Evolutionary conservation across 2,797 vertebrate genomes (phyloP), one percentile per base, ranked within the genome.

Genomic region (Chaetophractus vellerosus): DNA sequence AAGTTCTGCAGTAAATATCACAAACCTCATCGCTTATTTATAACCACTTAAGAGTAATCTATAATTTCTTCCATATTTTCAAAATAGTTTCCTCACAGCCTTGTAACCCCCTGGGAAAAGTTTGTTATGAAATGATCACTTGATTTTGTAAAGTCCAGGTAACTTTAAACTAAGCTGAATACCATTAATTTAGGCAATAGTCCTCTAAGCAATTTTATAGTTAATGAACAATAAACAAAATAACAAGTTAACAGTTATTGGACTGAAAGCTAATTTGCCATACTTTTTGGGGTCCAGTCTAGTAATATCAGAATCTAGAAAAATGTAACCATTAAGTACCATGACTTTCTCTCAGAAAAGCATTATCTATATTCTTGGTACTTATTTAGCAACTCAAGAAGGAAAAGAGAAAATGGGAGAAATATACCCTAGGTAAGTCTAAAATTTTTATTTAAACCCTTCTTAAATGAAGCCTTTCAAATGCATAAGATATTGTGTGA

Each of bases 381-480:
- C 19, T 84, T 83, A 57, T 36, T 71, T 71, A 93, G 55, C 31
- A 88, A 66, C 21, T 57, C 68, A 84, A 38, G 24, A 38, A 48
- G 23, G 52, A 21, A 41, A 59, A 12, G 21, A 7, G 64, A 33
- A 68, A 68, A 76, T 31, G 26, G 9, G 63, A 26, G 0, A 31
- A 57, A 50, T 45, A 63, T 63, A 80, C 38, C n/a, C 59, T 36
- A 79, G 0, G 19, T 74, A 84, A 19, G 33, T 88, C 16, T 45
- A 78, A 82, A 88, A 82, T 93, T 96, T 38, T 75, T 81, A 80
- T 23, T 24, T 72, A 86, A 82, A 82, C 80, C 15, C 52, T 86
- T 63, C 45, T 89, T 81, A 64, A 76, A 72, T 45, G 28, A 3
- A 83, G 36, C 45, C 71, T 80, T 92, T 86, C n/a, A 48, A 82